Evolutionary conservation across 2,113 vertebrate species (phyloP), one percentile per base, ranked within the genome.

Genomic region (Atlantisia rogersi): DNA sequence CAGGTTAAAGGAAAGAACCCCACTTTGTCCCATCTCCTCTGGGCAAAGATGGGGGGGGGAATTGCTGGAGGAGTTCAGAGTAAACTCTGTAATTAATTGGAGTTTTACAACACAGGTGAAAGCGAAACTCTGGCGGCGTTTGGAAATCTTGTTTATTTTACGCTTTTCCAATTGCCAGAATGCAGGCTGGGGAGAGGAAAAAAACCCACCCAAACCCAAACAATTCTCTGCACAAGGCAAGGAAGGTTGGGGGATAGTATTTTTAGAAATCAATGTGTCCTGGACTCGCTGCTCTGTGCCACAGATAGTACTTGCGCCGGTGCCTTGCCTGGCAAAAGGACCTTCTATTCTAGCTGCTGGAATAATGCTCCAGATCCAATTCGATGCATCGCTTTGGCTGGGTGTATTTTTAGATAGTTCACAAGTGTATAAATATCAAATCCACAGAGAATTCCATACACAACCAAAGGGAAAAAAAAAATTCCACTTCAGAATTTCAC

Each of bases 401-500:
- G 83, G 70, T 88, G 26, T 94, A 94, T 96, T 94, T 96, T 95
- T 96, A 96, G 90, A 65, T 77, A 94, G 94, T 97, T 94, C 82
- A 89, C 86, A 96, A 96, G 85, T 91, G 69, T 92, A 78, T 86
- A 96, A 95, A 91, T 96, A 95, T 79, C 74, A 96, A 95, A 93
- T 96, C 82, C 96, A 91, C 86, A 90, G 89, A 81, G 87, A 96
- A 97, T 97, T 96, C 88, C 88, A 44, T 60, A 67, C 67, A 28
- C 96, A 96, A 94, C 71, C 90, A 90, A 95, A 86, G 94, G 94
- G 96, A 97, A 97, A 89, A 96, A 42, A 97, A 97, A 90, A 84
- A 92, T 56, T 96, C 97, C 90, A 76, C 65, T 95, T 97, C 80
- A 83, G 95, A 97, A 92, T 92, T 32, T 62, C 70, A 80, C 77